A percentile compares a stretch with the other conserved stretches of the same genome.
Evolutionary conservation across 2,888 invertebrate genomes (phyloP).

Genomic region (Euclidia mi): DNA sequence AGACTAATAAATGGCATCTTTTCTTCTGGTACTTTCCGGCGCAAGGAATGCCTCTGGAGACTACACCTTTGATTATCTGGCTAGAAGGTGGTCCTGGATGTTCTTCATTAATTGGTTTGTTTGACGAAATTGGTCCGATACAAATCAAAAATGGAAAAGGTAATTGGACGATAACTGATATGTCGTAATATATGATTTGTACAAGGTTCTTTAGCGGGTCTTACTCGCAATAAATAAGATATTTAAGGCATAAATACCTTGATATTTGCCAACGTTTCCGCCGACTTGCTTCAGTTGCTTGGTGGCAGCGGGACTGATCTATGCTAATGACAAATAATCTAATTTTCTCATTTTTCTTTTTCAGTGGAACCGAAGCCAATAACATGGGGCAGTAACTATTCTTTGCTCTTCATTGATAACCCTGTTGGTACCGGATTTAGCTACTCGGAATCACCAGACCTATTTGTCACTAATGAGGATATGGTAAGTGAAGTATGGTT

Average conservation of each 20-base stretch:
- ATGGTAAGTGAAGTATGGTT: constrained; percentile 57
- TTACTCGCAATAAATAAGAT: no score
- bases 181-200: no score
- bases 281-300: no score
- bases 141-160: constrained; percentile 5
- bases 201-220: no score
- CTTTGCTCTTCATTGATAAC: constrained; percentile 89
- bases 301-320: no score
- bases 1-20: constrained; percentile 91
- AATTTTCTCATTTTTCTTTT: no score
- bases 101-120: constrained; percentile 77
- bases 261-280: no score
- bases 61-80: constrained; percentile 78
- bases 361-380: constrained; percentile 27
- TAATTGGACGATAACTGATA: no score
- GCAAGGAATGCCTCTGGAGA: constrained; percentile 54
- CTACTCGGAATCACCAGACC: constrained; percentile 70
- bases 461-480: constrained; percentile 23
- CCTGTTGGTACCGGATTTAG: constrained; percentile 90
- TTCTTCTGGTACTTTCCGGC: constrained; percentile 95
- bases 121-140: constrained; percentile 80
- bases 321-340: no score
- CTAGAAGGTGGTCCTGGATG: constrained; percentile 82
- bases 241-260: no score
- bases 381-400: constrained; percentile 85